Conservation (phyloP, 2,888 invertebrate species). For the Eueremaeus valkanovi region DNA sequence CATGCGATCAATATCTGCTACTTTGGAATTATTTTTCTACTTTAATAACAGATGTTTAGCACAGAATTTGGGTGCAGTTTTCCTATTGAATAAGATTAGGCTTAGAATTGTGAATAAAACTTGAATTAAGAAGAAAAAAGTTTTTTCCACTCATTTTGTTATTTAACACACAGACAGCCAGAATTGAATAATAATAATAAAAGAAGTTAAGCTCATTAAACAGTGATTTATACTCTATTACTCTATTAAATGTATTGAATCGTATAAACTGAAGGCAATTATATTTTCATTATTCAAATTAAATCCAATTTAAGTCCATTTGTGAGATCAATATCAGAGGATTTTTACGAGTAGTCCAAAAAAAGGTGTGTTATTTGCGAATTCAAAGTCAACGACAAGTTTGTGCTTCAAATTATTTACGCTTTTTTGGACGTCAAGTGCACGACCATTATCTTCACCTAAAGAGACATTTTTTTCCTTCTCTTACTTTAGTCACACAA, state of each 20-base stretch:
- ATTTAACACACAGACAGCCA: not conserved
- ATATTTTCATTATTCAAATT: constrained; percentile 27
- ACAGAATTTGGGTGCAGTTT: constrained; percentile 28
- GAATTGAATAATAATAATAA: not conserved
- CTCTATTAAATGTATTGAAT: no score
- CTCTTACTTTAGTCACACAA: not conserved
- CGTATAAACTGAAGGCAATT: no score
- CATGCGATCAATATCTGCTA: constrained; percentile 10
- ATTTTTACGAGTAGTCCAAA: no score
- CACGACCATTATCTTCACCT: not conserved
- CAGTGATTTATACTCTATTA: constrained; percentile 18
- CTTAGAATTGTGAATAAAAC: not conserved
- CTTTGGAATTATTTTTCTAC: not conserved
- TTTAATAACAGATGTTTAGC: constrained; percentile 33
- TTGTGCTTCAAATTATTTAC: not conserved
- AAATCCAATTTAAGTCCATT: not conserved
- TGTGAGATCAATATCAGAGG: not conserved
- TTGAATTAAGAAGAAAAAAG: constrained; percentile 16
- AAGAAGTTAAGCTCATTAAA: constrained; percentile 20
- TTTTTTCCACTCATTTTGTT: not conserved
- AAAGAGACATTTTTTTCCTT: not conserved
- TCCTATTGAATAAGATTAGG: not conserved
- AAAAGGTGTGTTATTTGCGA: not conserved
- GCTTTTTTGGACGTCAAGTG: not conserved
- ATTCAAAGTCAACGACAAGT: not conserved